phyloP scores from a whole-genome alignment of 2,797 vertebrate genomes.

The Astyanax mexicanus region DNA sequence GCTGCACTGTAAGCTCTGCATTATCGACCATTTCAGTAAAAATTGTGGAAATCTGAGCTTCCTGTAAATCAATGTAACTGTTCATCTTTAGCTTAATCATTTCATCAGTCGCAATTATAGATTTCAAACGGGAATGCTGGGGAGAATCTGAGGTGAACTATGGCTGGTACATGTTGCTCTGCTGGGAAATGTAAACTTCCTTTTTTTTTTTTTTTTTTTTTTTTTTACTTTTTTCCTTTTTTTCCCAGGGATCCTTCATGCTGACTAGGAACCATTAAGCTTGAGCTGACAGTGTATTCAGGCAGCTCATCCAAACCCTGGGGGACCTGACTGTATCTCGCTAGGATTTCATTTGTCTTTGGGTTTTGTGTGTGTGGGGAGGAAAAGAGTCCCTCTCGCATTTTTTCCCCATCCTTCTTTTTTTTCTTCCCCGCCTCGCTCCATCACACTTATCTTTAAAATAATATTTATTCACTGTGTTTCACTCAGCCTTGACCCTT shows the following conservation, averaged over 20 bases:
- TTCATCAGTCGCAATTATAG: slow-evolving; percentile 9
- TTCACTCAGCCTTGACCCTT: slow-evolving; percentile 22
- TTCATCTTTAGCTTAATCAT: background rate
- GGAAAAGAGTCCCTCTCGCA: background rate
- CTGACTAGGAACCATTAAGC: slow-evolving; percentile 12
- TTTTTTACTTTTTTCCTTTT: no score
- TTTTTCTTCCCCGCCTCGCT: background rate
- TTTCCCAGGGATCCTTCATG: slow-evolving; percentile 10
- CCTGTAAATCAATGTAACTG: no score
- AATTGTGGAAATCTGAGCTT: no score
- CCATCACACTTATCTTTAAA: slow-evolving; percentile 32
- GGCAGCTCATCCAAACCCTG: background rate
- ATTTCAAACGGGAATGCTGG: slow-evolving; percentile 3
- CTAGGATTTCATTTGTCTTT: slow-evolving; percentile 37
- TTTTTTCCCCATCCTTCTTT: background rate
- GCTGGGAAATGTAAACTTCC: no score
- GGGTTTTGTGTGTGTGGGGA: background rate
- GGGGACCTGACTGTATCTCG: slow-evolving; percentile 10
- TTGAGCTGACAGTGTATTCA: slow-evolving; percentile 11
- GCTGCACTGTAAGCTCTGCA: no score
- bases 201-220: background rate
- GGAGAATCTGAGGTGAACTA: slow-evolving; percentile 12
- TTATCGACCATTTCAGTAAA: no score
- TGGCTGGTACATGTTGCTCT: slow-evolving; percentile 4
- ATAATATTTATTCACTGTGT: slow-evolving; percentile 34